Conservation (phyloP, 2,888 invertebrate species). For the Xestia rhomboidea region DNA sequence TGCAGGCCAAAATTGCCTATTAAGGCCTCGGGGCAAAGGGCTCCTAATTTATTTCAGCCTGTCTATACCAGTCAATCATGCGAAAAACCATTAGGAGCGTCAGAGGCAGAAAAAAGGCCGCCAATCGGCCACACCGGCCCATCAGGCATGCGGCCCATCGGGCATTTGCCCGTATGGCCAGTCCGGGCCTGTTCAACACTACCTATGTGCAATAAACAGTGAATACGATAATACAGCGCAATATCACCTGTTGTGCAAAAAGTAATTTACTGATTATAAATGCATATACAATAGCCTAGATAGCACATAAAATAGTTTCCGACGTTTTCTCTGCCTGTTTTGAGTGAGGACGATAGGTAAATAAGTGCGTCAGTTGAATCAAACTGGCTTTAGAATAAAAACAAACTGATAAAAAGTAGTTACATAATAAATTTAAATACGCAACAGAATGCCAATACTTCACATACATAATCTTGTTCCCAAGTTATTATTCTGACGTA, state of each 20-base stretch:
- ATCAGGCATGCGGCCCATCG: no score
- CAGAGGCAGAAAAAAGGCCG: no score
- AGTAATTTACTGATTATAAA: background rate
- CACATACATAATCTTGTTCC: slow-evolving; percentile 7
- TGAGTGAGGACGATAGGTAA: background rate
- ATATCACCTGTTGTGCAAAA: background rate
- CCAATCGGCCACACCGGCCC: no score
- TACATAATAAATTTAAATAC: background rate
- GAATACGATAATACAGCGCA: background rate
- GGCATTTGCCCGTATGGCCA: no score
- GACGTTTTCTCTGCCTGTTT: background rate
- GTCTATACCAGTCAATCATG: no score
- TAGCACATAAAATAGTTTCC: no score
- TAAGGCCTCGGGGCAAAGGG: no score
- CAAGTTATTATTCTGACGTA: slow-evolving; percentile 16
- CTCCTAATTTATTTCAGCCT: no score
- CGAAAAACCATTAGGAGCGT: no score
- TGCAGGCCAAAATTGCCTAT: no score
- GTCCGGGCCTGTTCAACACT: no score
- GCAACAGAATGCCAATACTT: slow-evolving; percentile 15
- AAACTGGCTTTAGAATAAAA: slow-evolving; percentile 2
- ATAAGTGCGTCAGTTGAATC: background rate
- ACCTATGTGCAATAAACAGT: slow-evolving; percentile 7
- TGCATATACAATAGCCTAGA: no score
- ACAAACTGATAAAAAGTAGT: slow-evolving; percentile 12